Base-by-base conservation (phyloP, 2,797 vertebrate species). In the Meriones psammophilus region DNA sequence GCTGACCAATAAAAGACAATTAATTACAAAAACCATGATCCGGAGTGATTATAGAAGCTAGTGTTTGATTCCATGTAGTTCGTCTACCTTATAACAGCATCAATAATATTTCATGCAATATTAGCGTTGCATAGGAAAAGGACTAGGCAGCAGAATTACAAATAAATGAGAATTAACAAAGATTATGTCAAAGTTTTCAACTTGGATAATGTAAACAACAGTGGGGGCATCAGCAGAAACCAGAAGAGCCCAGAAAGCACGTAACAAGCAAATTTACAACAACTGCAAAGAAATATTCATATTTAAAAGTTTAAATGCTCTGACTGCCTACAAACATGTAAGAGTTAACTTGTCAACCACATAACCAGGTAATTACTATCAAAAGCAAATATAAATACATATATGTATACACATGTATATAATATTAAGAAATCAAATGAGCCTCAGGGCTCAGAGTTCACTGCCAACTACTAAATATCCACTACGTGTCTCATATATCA, bases 141-240 rank as follows among this genome's bases (percentile, higher is more conserved):
- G 36, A 28, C 1, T 85, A 69, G 28, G 36, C 7, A 94, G 54
- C 54, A 87, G 66, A 68, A 76, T 80, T n/a, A 88, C 30, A 50
- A 86, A 96, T 42, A 79, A 54, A 90, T 89, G 30, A 96, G 50
- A 87, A 62, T 42, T 3, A 74, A 24, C 50, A 91, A 91, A 90
- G 28, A 77, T 14, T 62, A 56, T 1, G n/a, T 8, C 24, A 91
- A 84, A 18, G 42, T 64, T 90, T 95, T 50, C 39, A 85, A 46
- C 36, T 74, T 83, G 20, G 13, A 79, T 85, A 64, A 89, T 13
- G 0, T 74, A 69, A 79, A 17, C 14, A 74, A 54, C 12, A 60
- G 22, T 24, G 5, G 24, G 33, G 12, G 39, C 33, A 78, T 0
- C 50, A 91, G 46, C n/a, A 97, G 83, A 92, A 91, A 80, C 64